Conservation (phyloP, 2,888 invertebrate species). For the Drosophila subsilvestris region DNA sequence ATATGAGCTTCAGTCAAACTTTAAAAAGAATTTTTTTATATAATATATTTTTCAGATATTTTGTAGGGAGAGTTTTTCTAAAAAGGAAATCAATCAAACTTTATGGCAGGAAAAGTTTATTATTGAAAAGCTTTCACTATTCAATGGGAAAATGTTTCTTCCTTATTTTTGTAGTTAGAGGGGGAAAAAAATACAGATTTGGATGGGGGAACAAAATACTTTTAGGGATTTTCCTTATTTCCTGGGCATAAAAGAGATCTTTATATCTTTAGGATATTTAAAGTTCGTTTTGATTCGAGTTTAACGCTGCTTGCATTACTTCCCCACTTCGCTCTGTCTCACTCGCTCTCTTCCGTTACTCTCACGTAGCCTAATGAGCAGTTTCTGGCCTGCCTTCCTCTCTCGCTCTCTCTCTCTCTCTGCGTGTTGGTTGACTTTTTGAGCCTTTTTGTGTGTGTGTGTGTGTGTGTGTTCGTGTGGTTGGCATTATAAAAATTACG, state of each 20-base stretch:
- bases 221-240: background rate
- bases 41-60: background rate
- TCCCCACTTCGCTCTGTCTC: background rate
- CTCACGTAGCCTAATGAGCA: conserved; percentile 19
- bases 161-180: too few species aligned
- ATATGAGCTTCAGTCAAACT: background rate
- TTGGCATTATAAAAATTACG: conserved; percentile 59
- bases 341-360: background rate
- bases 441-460: conserved; percentile 29
- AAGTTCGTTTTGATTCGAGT: background rate
- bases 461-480: conserved; percentile 44
- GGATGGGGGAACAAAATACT: background rate
- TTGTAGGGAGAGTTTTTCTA: background rate
- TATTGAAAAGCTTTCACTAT: background rate
- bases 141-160: background rate
- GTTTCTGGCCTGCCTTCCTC: conserved; percentile 3
- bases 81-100: background rate
- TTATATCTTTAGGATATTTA: background rate
- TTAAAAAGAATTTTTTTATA: background rate
- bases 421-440: conserved; percentile 35
- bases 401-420: background rate
- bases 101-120: background rate
- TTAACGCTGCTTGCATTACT: background rate
- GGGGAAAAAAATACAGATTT: too few species aligned
- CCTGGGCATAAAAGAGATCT: fast-evolving